Conservation (phyloP, 2,113 vertebrate genomes). For the Neodontobutis hainanensis region DNA sequence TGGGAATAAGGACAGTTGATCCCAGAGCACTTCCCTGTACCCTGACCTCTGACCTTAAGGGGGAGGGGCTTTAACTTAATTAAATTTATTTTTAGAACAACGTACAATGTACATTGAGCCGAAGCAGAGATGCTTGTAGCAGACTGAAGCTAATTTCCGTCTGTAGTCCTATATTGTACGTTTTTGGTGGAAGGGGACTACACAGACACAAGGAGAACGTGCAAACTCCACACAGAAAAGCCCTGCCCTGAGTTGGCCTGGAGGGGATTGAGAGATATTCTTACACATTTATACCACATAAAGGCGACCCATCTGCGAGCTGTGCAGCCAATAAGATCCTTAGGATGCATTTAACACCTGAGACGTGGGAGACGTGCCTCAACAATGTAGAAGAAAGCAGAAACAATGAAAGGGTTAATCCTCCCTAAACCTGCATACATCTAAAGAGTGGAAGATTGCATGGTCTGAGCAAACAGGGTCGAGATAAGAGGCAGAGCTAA, state of each 20-base stretch:
- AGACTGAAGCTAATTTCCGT: too few relatives aligned
- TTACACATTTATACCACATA: background rate
- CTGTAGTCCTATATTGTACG: too few relatives aligned
- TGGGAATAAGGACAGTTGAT: background rate
- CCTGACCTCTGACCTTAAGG: conserved; percentile 6
- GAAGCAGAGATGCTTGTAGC: too few relatives aligned
- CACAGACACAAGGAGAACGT: too few relatives aligned
- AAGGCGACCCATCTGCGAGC: conserved; percentile 1
- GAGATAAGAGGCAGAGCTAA: conserved; percentile 73
- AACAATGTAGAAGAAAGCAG: conserved; percentile 34
- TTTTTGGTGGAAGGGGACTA: too few relatives aligned
- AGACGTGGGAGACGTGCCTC: conserved; percentile 18
- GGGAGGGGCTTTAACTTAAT: background rate
- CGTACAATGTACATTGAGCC: too few relatives aligned
- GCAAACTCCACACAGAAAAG: too few relatives aligned
- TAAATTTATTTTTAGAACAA: too few relatives aligned
- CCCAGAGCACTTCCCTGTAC: background rate
- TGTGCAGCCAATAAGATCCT: conserved; percentile 10
- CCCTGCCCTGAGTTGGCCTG: background rate
- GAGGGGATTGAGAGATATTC: background rate
- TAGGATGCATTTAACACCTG: conserved; percentile 37
- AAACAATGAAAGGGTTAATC: conserved; percentile 67
- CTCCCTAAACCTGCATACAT: conserved; percentile 46
- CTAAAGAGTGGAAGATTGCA: conserved; percentile 66
- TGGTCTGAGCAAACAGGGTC: conserved; percentile 77